Evolutionary conservation across 2,113 vertebrate species (phyloP), one percentile per base, ranked within the genome.

Genomic region (Mystacornis crossleyi): DNA sequence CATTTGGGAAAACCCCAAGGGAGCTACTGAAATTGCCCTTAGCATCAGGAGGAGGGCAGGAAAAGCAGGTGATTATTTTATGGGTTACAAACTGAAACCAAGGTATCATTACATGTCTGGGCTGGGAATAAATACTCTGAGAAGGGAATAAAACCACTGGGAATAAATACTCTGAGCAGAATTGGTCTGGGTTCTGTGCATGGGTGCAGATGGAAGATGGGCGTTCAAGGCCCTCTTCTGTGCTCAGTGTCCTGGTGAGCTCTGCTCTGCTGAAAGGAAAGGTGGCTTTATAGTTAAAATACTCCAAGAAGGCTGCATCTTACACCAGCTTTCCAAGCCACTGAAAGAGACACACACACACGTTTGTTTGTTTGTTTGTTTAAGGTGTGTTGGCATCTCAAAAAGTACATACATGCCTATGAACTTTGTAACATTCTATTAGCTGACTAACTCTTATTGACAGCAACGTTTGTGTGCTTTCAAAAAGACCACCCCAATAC

Each of bases 31-130:
- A 90, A 73, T 80, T 73, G 62, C 31, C 54, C n/a, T 70, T 70
- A 62, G 47, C 71, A 66, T 73, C 43, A 58, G 48, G 71, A 82
- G 42, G 9, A 85, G 73, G 55, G 67, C 58, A 62, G 75, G 60
- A 66, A 89, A 92, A 74, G 51, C 75, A 70, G 31, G 34, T 85
- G 66, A 72, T 94, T 85, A 36, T 79, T 79, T 89, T 65, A 10
- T 23, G 25, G 50, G 36, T 9, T 3, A 53, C 6, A 10, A 89
- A 33, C 53, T 86, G 51, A 65, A 93, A 82, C 42, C 4, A 14
- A 92, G 72, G 78, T 71, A 57, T 50, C 18, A 1, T 79, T 70
- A 31, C 33, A 45, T 11, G 42, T 65, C 47, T 73, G 71, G 34
- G 36, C 42, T 65, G 33, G 50, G 50, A 51, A 51, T 51, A 51